Percentiles rank a stretch among this genome's conserved stretches.
phyloP scores from a whole-genome alignment of 1,140 invertebrate species.

The Ceratoteleas bidentatus region DNA sequence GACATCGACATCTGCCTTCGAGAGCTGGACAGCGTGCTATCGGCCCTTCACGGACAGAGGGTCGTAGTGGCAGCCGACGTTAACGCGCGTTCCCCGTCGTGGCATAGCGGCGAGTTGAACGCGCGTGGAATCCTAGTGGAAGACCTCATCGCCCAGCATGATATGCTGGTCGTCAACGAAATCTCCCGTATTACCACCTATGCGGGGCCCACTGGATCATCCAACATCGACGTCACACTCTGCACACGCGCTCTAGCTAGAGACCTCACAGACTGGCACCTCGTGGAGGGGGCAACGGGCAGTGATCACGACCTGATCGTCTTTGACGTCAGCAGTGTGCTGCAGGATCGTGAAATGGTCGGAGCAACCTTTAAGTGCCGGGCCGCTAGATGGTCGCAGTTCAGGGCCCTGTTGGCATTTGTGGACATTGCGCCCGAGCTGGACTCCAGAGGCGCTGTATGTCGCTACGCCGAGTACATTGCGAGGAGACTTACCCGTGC shows the following conservation, averaged over 20 bases:
- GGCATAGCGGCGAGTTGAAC: neutral
- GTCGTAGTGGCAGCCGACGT: neutral
- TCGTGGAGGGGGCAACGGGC: neutral
- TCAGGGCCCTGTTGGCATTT: too few relatives aligned
- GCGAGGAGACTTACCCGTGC: neutral
- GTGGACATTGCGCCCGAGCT: too few relatives aligned
- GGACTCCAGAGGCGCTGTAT: too few relatives aligned
- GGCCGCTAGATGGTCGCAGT: neutral
- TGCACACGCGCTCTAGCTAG: too few relatives aligned
- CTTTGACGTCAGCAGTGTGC: neutral
- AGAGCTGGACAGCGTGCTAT: neutral
- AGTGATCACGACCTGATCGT: neutral
- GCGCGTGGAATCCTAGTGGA: neutral
- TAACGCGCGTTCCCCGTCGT: neutral
- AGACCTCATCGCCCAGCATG: neutral
- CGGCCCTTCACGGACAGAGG: neutral
- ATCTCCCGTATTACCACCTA: neutral
- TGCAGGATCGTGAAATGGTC: neutral
- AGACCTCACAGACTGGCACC: too few relatives aligned
- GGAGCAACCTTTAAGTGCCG: neutral
- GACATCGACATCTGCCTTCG: neutral
- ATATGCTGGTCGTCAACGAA: neutral
- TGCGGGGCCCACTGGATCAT: too few relatives aligned
- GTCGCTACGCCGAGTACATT: neutral
- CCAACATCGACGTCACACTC: conserved; percentile 3